phyloP scores from a whole-genome alignment of 2,113 vertebrate species.

The Proteles cristata region DNA sequence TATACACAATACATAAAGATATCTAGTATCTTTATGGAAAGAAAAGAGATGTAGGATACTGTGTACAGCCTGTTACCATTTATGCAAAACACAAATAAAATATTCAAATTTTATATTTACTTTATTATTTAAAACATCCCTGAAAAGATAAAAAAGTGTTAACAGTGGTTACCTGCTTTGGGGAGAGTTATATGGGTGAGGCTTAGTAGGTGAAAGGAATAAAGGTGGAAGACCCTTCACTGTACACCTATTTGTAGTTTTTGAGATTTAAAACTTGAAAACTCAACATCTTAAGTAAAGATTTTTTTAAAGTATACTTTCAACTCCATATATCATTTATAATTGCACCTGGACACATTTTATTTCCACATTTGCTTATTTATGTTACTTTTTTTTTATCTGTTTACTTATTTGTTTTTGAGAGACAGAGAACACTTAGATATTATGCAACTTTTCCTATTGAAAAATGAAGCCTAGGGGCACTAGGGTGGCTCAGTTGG shows the following conservation, averaged over 20 bases:
- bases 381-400: not conserved
- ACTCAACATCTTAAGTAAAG: not conserved
- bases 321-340: not conserved
- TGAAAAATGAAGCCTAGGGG: not conserved
- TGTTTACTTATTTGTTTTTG: no score
- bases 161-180: not conserved
- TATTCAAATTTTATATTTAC: not conserved
- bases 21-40: not conserved
- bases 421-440: not conserved
- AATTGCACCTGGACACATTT: not conserved
- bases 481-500: no score
- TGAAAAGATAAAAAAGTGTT: not conserved
- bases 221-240: not conserved
- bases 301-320: not conserved
- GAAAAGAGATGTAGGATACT: not conserved
- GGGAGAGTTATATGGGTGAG: fast-evolving
- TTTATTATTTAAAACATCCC: not conserved
- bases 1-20: not conserved
- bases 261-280: not conserved
- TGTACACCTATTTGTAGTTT: not conserved
- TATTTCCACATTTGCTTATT: not conserved
- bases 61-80: not conserved
- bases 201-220: not conserved
- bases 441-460: not conserved
- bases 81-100: not conserved